phyloP scores from a whole-genome alignment of 2,113 vertebrate genomes.

The Fregetta grallaria region DNA sequence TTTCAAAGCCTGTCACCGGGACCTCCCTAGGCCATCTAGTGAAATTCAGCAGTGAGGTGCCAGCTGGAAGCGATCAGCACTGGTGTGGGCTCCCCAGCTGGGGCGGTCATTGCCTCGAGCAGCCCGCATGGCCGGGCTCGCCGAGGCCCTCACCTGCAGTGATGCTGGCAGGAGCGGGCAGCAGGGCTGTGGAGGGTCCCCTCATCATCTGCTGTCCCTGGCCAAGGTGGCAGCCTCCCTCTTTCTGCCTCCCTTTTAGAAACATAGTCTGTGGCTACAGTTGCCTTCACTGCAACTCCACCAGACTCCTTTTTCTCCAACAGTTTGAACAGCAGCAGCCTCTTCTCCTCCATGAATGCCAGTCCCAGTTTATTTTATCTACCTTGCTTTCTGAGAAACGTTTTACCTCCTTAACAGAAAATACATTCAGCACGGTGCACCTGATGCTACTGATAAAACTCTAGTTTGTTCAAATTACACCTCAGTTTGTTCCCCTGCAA shows the following conservation, averaged over 20 bases:
- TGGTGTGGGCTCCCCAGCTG: background rate
- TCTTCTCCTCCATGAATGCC: background rate
- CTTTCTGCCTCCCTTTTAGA: background rate
- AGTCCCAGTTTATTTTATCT: background rate
- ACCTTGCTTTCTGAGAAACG: background rate
- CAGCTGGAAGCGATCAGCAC: background rate
- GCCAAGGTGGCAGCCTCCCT: background rate
- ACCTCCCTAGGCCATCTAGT: background rate
- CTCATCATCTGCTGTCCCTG: background rate
- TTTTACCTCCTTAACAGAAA: background rate
- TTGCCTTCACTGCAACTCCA: background rate
- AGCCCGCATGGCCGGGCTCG: accelerated
- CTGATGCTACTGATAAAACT: background rate
- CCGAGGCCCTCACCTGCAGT: background rate
- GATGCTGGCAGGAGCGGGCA: background rate
- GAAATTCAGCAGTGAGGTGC: accelerated
- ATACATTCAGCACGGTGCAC: background rate
- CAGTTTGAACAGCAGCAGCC: background rate
- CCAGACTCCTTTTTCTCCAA: background rate
- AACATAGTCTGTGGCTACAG: background rate
- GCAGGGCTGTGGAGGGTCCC: background rate
- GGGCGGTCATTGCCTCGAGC: background rate
- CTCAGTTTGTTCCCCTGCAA: background rate
- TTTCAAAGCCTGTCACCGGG: background rate
- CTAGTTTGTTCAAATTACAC: background rate